A percentile compares a stretch with the other conserved stretches of the same genome.
These are phyloP conservation scores for Chironomus riparius DNA, from an alignment of 2,888 invertebrate genomes.

Conservation along the genomic window DNA sequence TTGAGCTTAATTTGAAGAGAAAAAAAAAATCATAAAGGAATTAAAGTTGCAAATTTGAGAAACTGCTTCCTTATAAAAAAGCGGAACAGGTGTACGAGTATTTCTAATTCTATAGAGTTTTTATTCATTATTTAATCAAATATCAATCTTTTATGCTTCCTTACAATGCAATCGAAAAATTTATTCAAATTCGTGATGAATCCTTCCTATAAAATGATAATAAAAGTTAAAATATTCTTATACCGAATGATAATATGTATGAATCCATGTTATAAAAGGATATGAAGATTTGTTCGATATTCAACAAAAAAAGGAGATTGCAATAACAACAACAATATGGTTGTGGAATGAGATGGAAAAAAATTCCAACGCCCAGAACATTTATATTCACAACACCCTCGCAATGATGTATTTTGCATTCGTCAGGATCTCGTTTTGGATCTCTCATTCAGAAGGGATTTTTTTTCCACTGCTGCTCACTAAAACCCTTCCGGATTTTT, in stretches of 20 bases:
- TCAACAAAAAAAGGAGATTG: too few species aligned
- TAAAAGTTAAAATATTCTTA: too few species aligned
- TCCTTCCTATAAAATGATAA: too few species aligned
- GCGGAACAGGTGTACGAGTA: too few species aligned
- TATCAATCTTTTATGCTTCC: too few species aligned
- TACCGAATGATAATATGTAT: too few species aligned
- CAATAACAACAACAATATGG: not conserved
- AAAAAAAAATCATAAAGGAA: not conserved
- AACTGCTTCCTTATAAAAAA: not conserved
- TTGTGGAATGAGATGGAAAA: not conserved
- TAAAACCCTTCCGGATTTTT: not conserved
- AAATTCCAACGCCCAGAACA: not conserved
- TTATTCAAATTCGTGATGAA: too few species aligned
- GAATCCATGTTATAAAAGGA: too few species aligned
- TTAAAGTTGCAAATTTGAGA: not conserved
- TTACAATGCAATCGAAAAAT: too few species aligned
- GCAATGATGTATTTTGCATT: conserved; percentile 16
- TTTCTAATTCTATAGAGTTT: too few species aligned
- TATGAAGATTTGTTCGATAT: too few species aligned
- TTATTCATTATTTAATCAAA: too few species aligned
- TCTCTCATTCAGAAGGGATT: conserved; percentile 1
- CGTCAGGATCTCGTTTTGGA: not conserved
- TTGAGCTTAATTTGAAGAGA: not conserved
- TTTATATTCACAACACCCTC: not conserved
- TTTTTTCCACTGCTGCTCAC: not conserved